phyloP scores from a whole-genome alignment of 2,113 vertebrate genomes.

The Gobius niger region DNA sequence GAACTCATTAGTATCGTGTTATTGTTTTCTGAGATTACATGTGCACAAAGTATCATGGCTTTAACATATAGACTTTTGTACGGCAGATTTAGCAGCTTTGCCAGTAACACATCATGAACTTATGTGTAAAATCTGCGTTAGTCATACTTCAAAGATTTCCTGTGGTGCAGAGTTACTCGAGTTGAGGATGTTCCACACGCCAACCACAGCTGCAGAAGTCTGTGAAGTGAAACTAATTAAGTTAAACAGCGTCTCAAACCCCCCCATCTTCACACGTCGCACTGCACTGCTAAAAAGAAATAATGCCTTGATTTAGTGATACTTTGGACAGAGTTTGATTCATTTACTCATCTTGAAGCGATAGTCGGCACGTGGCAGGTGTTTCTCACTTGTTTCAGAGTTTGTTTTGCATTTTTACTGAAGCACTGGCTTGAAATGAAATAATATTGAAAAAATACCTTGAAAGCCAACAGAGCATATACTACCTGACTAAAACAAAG shows the following conservation, averaged over 20 bases:
- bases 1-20: background rate
- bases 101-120: background rate
- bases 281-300: background rate
- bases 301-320: background rate
- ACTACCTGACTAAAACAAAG: too few relatives aligned
- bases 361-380: too few relatives aligned
- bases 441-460: too few relatives aligned
- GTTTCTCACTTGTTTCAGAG: too few relatives aligned
- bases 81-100: background rate
- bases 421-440: too few relatives aligned
- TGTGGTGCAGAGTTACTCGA: constrained; percentile 13
- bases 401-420: too few relatives aligned
- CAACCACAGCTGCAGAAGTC: constrained; percentile 26
- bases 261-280: background rate
- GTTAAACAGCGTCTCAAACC: background rate
- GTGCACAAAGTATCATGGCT: too few relatives aligned
- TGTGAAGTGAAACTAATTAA: constrained; percentile 1
- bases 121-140: background rate
- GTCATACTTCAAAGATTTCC: constrained; percentile 4
- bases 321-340: too few relatives aligned
- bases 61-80: background rate
- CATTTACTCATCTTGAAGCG: too few relatives aligned
- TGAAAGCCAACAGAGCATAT: too few relatives aligned
- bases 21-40: background rate
- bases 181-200: background rate